Conservation (phyloP, 2,797 vertebrate species). For the Platalea minor region DNA sequence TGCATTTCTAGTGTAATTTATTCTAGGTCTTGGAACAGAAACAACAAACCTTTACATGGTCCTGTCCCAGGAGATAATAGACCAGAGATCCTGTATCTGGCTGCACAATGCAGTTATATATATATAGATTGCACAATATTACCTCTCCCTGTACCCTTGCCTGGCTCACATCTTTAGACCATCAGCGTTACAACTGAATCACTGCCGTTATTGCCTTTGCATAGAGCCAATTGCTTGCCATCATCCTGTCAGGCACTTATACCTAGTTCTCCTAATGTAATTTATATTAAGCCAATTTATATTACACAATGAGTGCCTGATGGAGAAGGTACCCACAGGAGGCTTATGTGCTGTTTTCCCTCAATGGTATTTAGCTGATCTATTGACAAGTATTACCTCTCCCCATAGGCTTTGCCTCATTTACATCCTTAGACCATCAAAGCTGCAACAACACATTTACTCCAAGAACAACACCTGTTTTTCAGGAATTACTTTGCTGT, state of each 20-base stretch:
- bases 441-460: not conserved
- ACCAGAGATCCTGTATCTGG: not conserved
- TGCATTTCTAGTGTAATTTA: not conserved
- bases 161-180: not conserved
- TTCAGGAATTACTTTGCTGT: not conserved
- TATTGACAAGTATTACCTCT: slow-evolving; percentile 1
- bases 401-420: not conserved
- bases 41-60: not conserved
- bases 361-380: slow-evolving; percentile 19
- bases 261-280: slow-evolving; percentile 20
- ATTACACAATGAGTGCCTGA: not conserved
- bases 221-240: not conserved
- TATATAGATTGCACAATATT: not conserved
- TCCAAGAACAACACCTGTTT: not conserved
- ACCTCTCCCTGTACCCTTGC: not conserved
- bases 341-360: not conserved
- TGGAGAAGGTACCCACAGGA: slow-evolving; percentile 8
- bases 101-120: not conserved
- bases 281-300: slow-evolving; percentile 51
- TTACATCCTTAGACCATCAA: not conserved
- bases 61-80: not conserved
- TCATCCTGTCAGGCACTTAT: slow-evolving; percentile 29
- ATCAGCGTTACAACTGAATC: not conserved
- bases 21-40: not conserved
- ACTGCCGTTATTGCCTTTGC: not conserved